Percentiles rank a stretch among this genome's conserved stretches.
Conservation (phyloP, 2,113 vertebrate species). For the Brachyistius frenatus region DNA sequence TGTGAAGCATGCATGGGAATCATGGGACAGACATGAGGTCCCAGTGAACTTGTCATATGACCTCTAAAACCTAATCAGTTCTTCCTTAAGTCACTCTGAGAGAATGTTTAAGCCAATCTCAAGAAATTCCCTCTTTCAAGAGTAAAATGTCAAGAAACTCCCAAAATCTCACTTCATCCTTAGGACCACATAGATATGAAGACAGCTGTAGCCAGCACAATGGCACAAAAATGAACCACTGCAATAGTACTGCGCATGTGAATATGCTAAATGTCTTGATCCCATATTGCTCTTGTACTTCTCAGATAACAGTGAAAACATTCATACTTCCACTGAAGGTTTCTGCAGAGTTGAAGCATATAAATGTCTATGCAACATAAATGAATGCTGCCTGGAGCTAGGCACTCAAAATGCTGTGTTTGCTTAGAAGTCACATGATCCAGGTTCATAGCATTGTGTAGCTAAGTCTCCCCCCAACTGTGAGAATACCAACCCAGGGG, state of each 20-base stretch:
- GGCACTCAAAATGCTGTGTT: conserved; percentile 42
- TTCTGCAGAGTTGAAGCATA: not conserved
- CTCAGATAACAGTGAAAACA: conserved; percentile 12
- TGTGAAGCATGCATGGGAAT: too few species aligned
- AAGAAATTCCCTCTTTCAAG: too few species aligned
- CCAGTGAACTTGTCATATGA: too few species aligned
- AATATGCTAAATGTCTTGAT: conserved; percentile 2
- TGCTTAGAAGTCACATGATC: conserved; percentile 66
- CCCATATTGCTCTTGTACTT: not conserved
- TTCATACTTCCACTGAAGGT: not conserved
- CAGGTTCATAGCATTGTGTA: conserved; percentile 71
- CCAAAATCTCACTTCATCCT: too few species aligned
- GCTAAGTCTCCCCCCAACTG: conserved; percentile 59
- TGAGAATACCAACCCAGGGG: conserved; percentile 78
- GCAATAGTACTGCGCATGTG: not conserved
- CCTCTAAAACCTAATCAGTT: too few species aligned
- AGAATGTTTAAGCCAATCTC: too few species aligned
- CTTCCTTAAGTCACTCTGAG: too few species aligned
- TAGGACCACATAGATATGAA: too few species aligned
- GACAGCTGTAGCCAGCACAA: too few species aligned
- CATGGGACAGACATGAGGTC: too few species aligned
- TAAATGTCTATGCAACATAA: conserved; percentile 49
- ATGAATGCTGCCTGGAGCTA: conserved; percentile 65
- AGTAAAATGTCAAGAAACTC: too few species aligned
- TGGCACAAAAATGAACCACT: too few species aligned